Conservation (phyloP, 2,888 invertebrate species). For the Oligia latruncula region DNA sequence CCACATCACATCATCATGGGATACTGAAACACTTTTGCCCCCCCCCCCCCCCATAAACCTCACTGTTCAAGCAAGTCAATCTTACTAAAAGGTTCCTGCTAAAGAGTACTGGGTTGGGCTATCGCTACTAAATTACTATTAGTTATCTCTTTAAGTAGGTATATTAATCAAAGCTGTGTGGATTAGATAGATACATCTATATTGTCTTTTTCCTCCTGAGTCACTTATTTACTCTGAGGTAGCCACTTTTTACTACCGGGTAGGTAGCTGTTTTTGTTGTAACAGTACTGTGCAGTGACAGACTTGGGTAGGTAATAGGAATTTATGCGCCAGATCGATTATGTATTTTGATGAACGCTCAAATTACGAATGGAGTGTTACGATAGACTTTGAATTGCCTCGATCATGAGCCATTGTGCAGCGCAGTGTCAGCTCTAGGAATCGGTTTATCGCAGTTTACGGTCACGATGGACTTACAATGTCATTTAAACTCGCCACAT, state of each 20-base stretch:
- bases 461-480: conserved; percentile 8
- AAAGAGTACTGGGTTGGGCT: background rate
- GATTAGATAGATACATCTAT: conserved; percentile 18
- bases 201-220: conserved; percentile 19
- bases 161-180: conserved; percentile 15
- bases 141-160: conserved; percentile 16
- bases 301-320: background rate
- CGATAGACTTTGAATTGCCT: conserved; percentile 14
- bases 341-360: conserved; percentile 2
- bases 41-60: too few relatives aligned
- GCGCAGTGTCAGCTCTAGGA: conserved; percentile 5
- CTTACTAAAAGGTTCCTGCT: conserved; percentile 51
- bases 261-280: background rate
- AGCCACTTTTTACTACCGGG: background rate
- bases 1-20: background rate
- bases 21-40: background rate
- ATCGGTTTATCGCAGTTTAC: conserved; percentile 4
- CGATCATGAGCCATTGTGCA: conserved; percentile 19
- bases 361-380: conserved; percentile 1
- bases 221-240: conserved; percentile 6
- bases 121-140: conserved; percentile 7
- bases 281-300: background rate
- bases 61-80: conserved; percentile 21
- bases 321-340: background rate
- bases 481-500: conserved; percentile 19